phyloP scores from a whole-genome alignment of 2,888 invertebrate genomes.

The Escarpia spicata region DNA sequence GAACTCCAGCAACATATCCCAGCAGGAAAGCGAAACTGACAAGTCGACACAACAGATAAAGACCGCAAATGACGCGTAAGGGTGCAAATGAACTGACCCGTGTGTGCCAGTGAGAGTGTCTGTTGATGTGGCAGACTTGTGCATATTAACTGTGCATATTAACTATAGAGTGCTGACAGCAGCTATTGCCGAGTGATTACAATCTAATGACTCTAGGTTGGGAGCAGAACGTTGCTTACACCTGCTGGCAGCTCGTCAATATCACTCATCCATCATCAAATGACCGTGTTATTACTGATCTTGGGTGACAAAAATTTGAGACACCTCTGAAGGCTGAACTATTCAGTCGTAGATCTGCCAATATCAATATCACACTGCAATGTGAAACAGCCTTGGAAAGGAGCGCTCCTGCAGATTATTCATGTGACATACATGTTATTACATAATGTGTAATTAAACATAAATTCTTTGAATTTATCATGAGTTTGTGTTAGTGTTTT shows the following conservation, averaged over 20 bases:
- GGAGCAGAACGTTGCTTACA: neutral
- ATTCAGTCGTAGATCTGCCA: neutral
- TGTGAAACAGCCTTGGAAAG: neutral
- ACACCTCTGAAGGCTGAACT: neutral
- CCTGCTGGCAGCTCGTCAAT: neutral
- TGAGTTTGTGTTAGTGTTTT: neutral
- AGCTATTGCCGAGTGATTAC: neutral
- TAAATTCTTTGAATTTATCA: neutral
- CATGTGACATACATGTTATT: neutral
- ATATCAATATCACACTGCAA: neutral
- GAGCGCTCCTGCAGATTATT: neutral
- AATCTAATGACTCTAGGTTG: neutral
- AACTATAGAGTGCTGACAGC: neutral
- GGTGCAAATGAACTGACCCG: neutral
- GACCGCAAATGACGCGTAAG: neutral
- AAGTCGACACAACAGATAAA: neutral
- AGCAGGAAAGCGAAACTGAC: neutral
- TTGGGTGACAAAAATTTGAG: neutral
- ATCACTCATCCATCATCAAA: neutral
- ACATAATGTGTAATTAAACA: neutral
- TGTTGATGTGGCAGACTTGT: neutral
- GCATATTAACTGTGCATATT: neutral
- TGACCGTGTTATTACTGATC: neutral
- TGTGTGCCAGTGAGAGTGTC: neutral
- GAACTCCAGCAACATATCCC: neutral